Conservation (phyloP, 1,140 invertebrate genomes). For the Drosophila orosa region DNA sequence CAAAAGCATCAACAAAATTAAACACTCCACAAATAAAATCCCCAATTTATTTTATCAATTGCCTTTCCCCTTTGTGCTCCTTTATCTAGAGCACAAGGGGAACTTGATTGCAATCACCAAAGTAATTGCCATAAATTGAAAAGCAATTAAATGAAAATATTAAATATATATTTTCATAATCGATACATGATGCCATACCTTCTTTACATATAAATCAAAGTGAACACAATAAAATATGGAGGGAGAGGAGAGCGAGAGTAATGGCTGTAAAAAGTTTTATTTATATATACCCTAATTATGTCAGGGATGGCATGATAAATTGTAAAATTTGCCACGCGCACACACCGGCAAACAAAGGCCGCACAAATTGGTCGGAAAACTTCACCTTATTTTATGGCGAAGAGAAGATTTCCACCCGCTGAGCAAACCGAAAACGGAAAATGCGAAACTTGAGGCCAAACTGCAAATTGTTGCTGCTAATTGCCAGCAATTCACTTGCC, state of each 20-base stretch:
- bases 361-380: constrained; percentile 53
- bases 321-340: constrained; percentile 27
- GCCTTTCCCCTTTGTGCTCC: not conserved
- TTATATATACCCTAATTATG: constrained; percentile 31
- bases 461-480: constrained; percentile 79
- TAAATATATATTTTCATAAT: constrained; percentile 17
- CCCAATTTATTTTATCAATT: not conserved
- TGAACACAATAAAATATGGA: not conserved
- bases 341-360: constrained; percentile 39
- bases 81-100: not conserved
- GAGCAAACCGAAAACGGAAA: constrained; percentile 28
- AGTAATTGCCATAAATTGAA: constrained; percentile 49
- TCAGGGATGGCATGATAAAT: constrained; percentile 35
- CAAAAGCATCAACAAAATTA: not conserved
- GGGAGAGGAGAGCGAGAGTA: not conserved
- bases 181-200: not conserved
- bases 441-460: constrained; percentile 70
- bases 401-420: constrained; percentile 6
- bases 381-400: constrained; percentile 28
- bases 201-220: not conserved
- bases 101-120: constrained; percentile 4
- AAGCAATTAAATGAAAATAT: constrained; percentile 24
- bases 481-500: constrained; percentile 72
- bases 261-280: constrained; percentile 17
- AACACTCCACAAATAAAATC: not conserved